Evolutionary conservation across 1,140 invertebrate genomes (phyloP), one percentile per base, ranked within the genome.

Genomic region (Heliconius congener): DNA sequence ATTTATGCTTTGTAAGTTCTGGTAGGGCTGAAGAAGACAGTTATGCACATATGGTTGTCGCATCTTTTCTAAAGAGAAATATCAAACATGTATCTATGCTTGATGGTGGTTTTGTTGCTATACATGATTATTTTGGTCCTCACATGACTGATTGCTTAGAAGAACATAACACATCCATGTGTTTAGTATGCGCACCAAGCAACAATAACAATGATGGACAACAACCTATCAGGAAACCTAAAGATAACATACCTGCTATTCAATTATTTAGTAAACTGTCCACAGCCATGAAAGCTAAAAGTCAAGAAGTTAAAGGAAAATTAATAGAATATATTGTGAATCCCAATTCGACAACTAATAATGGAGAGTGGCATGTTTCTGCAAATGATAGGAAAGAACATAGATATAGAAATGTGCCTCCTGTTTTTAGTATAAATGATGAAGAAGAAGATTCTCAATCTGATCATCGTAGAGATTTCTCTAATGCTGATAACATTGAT

Each of bases 41-140:
- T 88, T 99, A 99, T 92, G 98, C 99, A 6, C 97, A 99, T 88
- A 99, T 99, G 99, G 99, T 99, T 39, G 98, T 99, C 13, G 98
- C 99, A 11, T 98, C 98, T 78, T 99, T 99, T 94, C 95, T 99
- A 55, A 99, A 99, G 94, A 98, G 98, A 91, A 98, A 98, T 88
- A 98, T 97, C 0, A 96, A 97, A 83, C 99, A 98, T 93, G 98
- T 99, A 39, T 99, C 98, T 78, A 96, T 99, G 93, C 96, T 99
- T 13, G 97, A 97, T 84, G 98, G 98, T 80, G 99, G 99, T 16
- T 99, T 99, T 95, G 96, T 97, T 95, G 97, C 98, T 34, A 96
- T 99, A 80, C 98, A 99, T 87, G 96, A 98, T 83, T 97, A 98
- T 85, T 97, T 98, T 88, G 96, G 96, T 1, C 97, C 97, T 72